Conservation (phyloP, 2,888 invertebrate genomes). For the Notodonta ziczac region DNA sequence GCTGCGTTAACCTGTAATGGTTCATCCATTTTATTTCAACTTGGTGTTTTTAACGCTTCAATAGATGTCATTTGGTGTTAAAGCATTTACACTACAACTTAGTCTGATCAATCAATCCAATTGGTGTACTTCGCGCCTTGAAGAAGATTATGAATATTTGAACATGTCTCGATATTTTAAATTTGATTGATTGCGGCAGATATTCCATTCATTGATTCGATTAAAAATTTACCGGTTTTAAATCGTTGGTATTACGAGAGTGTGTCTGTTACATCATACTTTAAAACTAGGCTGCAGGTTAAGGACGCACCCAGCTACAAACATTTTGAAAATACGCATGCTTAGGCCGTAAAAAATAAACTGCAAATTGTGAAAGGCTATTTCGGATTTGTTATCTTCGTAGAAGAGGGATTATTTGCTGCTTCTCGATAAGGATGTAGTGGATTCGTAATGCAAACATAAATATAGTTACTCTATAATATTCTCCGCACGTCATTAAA, state of each 20-base stretch:
- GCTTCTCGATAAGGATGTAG: too few relatives aligned
- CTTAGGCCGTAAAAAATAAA: not conserved
- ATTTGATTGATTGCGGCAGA: not conserved
- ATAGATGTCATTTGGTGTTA: not conserved
- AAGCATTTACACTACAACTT: too few relatives aligned
- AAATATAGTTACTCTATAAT: too few relatives aligned
- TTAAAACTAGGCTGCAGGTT: constrained; percentile 3
- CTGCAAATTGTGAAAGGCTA: not conserved
- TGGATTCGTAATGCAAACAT: too few relatives aligned
- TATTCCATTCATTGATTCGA: not conserved
- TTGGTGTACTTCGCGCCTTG: too few relatives aligned
- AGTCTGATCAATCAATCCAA: too few relatives aligned
- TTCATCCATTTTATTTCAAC: constrained; percentile 1
- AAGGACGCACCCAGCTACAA: constrained; percentile 2
- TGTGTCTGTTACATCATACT: not conserved
- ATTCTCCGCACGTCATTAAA: not conserved
- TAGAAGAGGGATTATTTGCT: too few relatives aligned
- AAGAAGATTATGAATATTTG: too few relatives aligned
- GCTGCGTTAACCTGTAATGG: not conserved
- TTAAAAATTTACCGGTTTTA: not conserved
- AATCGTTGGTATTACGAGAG: not conserved
- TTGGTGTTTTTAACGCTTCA: not conserved
- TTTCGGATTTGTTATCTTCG: not conserved
- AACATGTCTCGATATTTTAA: not conserved
- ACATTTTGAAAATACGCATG: not conserved